Base-by-base conservation (phyloP, 2,888 invertebrate genomes). In the Quadroppia sp. region DNA sequence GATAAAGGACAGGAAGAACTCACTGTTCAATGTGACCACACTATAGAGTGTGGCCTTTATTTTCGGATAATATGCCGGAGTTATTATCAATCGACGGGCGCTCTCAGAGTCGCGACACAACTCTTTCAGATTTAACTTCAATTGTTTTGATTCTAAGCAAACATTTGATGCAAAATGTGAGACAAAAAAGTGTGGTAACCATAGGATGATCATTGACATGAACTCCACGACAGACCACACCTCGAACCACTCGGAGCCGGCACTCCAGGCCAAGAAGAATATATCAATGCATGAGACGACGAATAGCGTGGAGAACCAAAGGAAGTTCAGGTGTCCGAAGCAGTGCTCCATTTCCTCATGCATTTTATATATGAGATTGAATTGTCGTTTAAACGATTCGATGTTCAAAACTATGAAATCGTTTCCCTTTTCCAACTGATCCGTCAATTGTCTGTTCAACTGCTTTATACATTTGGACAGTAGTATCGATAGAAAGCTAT, bases 231-330 rank as follows among this genome's bases (percentile, higher is more conserved):
- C 4, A 23, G 73, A 73, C 73, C 73, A 73, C 7, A 73, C 73
- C 23, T 53, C 6, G 23, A 73, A 73, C 73, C 73, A 73, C 23
- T 73, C 73, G 6, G 73, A 67, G 30, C 73, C 73, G 6, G 73
- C 73, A 36, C 45, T 67, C 73, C 73, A 73, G 30, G 73, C 73
- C 28, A 73, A 67, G 67, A 73, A 73, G 28, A 73, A 73, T 13
- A 73, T 73, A 50, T 73, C 73, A 28, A 73, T 73, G 40, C 73
- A 73, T 1, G 73, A 73, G 30, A 73, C 73, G n/a, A 73, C 67
- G 70, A 73, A 73, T 1, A 73, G 73, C 17, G 73, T 67, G 13
- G 67, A 64, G 28, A 73, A 73, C 73, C 73, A 73, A 40, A 73
- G 48, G 36, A 73, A 73, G 69, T 73, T 73, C 1, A 73, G 69